Evolutionary conservation across 2,797 vertebrate species (phyloP).

Genomic region (Pipistrellus nathusii): DNA sequence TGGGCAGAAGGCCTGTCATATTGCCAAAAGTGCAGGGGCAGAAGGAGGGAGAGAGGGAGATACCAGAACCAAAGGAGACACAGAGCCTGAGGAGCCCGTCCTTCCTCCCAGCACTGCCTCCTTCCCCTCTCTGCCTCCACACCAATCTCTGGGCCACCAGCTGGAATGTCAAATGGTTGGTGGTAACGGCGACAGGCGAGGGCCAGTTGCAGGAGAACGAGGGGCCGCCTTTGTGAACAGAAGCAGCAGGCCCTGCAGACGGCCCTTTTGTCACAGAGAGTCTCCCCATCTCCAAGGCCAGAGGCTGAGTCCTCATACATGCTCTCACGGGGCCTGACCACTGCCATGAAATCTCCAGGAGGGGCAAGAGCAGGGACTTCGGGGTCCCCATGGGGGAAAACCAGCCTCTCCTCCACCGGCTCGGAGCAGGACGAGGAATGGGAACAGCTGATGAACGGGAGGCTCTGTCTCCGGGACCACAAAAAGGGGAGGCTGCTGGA

Average conservation of each 20-base stretch:
- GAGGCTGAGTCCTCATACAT: not conserved
- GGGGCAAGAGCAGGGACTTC: not conserved
- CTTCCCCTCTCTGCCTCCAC: constrained; percentile 39
- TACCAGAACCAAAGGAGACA: not conserved
- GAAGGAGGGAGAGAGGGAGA: not conserved
- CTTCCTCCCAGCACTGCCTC: not conserved
- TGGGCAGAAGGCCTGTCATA: not conserved
- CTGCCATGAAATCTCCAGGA: not conserved
- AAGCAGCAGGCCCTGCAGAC: not conserved
- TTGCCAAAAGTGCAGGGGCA: not conserved
- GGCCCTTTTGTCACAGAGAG: not conserved
- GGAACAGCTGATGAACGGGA: constrained; percentile 60
- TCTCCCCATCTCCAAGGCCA: constrained; percentile 11
- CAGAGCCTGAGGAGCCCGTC: not conserved
- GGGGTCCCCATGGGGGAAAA: not conserved
- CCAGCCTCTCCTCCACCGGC: not conserved
- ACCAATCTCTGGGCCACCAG: constrained; percentile 18
- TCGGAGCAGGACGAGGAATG: constrained; percentile 63
- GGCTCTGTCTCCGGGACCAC: constrained; percentile 73
- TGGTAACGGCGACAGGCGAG: not conserved
- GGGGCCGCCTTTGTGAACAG: not conserved
- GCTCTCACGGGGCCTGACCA: not conserved
- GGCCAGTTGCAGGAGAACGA: not conserved
- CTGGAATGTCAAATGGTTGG: constrained; percentile 55
- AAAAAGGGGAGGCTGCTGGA: constrained; percentile 73